phyloP scores from a whole-genome alignment of 1,140 invertebrate species.

The Psix sp. region DNA sequence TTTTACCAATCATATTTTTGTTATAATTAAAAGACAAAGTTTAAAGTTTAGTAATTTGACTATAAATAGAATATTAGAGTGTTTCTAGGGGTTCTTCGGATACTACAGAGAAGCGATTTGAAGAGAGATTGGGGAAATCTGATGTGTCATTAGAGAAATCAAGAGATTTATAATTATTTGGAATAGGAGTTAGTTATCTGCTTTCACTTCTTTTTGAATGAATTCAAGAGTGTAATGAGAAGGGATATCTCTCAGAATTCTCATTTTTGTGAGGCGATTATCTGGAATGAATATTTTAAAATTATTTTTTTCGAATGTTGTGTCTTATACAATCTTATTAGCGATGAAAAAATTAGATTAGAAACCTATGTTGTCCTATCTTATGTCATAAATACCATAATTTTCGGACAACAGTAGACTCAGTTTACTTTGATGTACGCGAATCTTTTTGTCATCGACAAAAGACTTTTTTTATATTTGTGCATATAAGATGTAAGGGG shows the following conservation, averaged over 20 bases:
- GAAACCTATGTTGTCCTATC: conserved; percentile 4
- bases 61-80: too few species aligned
- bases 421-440: conserved; percentile 7
- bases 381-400: conserved; percentile 7
- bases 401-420: background rate
- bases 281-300: conserved; percentile 11
- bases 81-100: too few species aligned
- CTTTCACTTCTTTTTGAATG: background rate
- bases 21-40: too few species aligned
- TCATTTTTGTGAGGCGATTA: background rate
- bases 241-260: conserved; percentile 4
- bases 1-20: too few species aligned
- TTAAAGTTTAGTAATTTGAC: too few species aligned
- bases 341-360: background rate
- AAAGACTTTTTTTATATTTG: too few species aligned
- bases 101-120: too few species aligned
- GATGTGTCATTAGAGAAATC: too few species aligned
- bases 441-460: too few species aligned
- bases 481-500: too few species aligned
- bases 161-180: too few species aligned
- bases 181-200: background rate
- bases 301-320: conserved; percentile 8
- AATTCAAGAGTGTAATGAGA: background rate
- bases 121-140: too few species aligned
- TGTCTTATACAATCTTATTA: background rate